Evolutionary conservation across 2,888 invertebrate genomes (phyloP), one percentile per base, ranked within the genome.

Genomic region (Brachypterus glaber): DNA sequence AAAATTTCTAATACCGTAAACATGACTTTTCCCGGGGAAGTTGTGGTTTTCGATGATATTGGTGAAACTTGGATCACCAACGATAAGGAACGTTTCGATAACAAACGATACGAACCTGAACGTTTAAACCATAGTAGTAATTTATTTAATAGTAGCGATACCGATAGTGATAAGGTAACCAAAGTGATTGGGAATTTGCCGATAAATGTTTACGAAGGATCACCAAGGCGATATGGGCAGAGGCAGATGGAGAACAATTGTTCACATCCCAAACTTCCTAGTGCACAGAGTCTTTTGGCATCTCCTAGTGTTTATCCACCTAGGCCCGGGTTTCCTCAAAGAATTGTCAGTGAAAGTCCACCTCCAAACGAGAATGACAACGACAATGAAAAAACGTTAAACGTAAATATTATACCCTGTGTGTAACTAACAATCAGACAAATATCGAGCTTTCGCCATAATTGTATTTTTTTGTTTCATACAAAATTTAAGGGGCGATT

Each of bases 141-240:
- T 47, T 46, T 54, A 38, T 57, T 55, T 41, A 58, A 55, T 47
- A 47, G 52, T 3, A 55, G 56, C 41, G 55, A 58, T 41, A 55
- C 50, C 21, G 60, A 63, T 45, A 53, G 55, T 37, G 63, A 65
- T 39, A 59, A 60, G 57, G 75, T 78, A 25, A 71, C 79, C 41
- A 57, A 57, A 51, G 77, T 85, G 27, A 86, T 87, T 55, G 87
- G 86, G 31, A 82, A 78, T 63, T 69, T 88, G 53, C 90, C 90
- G n/a, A 91, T 92, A 52, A 89, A 91, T 13, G 88, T 91, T 58
- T 92, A 92, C 60, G 89, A 91, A 52, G 90, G 88, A 11, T 91
- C 90, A 27, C 91, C 91, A 11, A 70, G 89, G 50, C 75, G 91
- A 50, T 90, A 90, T 60, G 90, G 89, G 3, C 74, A 80, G 39